A percentile compares a stretch with the other conserved stretches of the same genome.
These are phyloP conservation scores for Brachionus angularis DNA, from an alignment of 1,140 invertebrate species.

Conservation along the genomic window DNA sequence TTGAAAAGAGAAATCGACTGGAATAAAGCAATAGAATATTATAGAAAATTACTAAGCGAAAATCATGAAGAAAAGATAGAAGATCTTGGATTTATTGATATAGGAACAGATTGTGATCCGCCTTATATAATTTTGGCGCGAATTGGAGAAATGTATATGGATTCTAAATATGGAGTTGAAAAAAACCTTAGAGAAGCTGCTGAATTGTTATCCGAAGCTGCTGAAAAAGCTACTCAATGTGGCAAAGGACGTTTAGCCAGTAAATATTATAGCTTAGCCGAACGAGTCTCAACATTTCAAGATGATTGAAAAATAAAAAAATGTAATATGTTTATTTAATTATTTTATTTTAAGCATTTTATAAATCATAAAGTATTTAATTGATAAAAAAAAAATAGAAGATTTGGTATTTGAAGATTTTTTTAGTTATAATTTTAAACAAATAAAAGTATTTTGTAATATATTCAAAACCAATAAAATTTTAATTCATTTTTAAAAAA, in stretches of 20 bases:
- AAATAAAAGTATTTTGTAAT: too few relatives aligned
- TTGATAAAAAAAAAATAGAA: too few relatives aligned
- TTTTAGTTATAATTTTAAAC: too few relatives aligned
- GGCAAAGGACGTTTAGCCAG: slow-evolving; percentile 62
- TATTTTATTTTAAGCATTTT: too few relatives aligned
- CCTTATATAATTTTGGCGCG: slow-evolving; percentile 59
- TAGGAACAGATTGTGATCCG: slow-evolving; percentile 53
- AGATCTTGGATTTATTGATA: slow-evolving; percentile 57
- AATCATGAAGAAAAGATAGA: slow-evolving; percentile 60
- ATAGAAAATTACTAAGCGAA: slow-evolving; percentile 58
- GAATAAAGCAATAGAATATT: slow-evolving; percentile 56
- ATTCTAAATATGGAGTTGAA: slow-evolving; percentile 59
- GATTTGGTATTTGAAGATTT: too few relatives aligned
- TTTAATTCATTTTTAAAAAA: too few relatives aligned
- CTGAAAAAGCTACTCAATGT: slow-evolving; percentile 61
- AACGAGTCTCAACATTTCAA: slow-evolving; percentile 52
- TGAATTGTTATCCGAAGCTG: slow-evolving; percentile 61
- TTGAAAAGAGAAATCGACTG: slow-evolving; percentile 54
- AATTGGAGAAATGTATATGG: slow-evolving; percentile 60
- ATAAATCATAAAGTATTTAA: too few relatives aligned
- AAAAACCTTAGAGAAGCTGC: slow-evolving; percentile 57
- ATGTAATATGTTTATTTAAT: too few relatives aligned
- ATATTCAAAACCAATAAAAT: too few relatives aligned
- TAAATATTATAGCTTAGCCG: slow-evolving; percentile 62
- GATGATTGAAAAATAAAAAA: too few relatives aligned